Conservation (phyloP, 1,140 invertebrate species). For the Bombus waltoni region DNA sequence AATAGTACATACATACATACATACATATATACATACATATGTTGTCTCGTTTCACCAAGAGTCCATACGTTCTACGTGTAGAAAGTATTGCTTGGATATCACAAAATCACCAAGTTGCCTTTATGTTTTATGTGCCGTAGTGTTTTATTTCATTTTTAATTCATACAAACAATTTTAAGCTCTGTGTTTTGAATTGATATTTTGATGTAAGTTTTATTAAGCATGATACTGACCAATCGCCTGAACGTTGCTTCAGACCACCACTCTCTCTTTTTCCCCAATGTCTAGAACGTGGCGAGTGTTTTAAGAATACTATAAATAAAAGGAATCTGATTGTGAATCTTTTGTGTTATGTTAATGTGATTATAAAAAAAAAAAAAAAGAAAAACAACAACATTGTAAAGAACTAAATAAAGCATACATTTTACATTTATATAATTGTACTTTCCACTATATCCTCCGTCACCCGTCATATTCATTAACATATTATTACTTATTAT, state of each 20-base stretch:
- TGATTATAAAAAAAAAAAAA: slow-evolving; percentile 74
- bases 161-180: slow-evolving; percentile 16
- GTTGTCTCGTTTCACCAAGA: slow-evolving; percentile 17
- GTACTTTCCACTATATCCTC: neutral
- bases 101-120: slow-evolving; percentile 71
- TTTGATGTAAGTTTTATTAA: slow-evolving; percentile 62
- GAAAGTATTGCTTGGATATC: slow-evolving; percentile 71
- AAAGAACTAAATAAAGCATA: slow-evolving; percentile 83
- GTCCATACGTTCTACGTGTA: slow-evolving; percentile 19
- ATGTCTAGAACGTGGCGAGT: slow-evolving; percentile 78
- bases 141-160: slow-evolving; percentile 40
- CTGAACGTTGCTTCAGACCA: slow-evolving; percentile 79
- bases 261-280: slow-evolving; percentile 79
- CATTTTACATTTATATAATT: slow-evolving; percentile 79
- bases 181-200: slow-evolving; percentile 26
- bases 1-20: neutral
- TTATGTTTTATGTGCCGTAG: slow-evolving; percentile 66
- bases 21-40: slow-evolving; percentile 1
- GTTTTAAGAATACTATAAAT: slow-evolving; percentile 80
- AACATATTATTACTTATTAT: too few relatives aligned
- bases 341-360: slow-evolving; percentile 82
- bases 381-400: slow-evolving; percentile 77
- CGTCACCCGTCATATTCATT: too few relatives aligned
- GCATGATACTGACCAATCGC: slow-evolving; percentile 81
- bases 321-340: slow-evolving; percentile 80